Percentiles rank a stretch among this genome's conserved stretches.
phyloP scores from a whole-genome alignment of 2,797 vertebrate genomes.

The Gambusia yucatana region DNA sequence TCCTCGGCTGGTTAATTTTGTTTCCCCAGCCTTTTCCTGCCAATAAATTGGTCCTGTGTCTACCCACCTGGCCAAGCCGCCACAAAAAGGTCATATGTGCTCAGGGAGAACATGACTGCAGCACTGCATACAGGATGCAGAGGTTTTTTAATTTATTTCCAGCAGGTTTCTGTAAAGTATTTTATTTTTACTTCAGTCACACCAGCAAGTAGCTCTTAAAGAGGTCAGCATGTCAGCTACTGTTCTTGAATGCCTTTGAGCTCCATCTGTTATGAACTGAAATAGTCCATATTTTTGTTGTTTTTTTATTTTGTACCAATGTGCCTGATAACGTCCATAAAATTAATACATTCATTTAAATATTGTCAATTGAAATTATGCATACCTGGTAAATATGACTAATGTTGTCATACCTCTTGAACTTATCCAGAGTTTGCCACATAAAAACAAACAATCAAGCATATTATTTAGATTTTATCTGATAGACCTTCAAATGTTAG shows the following conservation, averaged over 20 bases:
- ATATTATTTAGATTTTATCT: not conserved
- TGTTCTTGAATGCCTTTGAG: not conserved
- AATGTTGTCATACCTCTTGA: not conserved
- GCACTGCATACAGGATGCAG: slow-evolving; percentile 31
- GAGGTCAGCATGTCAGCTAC: not conserved
- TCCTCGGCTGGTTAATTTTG: slow-evolving; percentile 68
- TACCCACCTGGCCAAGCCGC: slow-evolving; percentile 46
- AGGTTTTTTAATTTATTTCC: slow-evolving; percentile 2
- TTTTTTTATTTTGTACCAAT: not conserved
- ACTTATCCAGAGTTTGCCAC: not conserved
- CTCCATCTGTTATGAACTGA: not conserved
- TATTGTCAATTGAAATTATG: not conserved
- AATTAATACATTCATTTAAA: not conserved
- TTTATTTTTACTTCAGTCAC: slow-evolving; percentile 6
- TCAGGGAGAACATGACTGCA: slow-evolving; percentile 27
- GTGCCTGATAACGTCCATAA: not conserved
- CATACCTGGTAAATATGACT: not conserved
- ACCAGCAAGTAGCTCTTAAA: not conserved
- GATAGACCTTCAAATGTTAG: not conserved
- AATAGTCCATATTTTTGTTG: not conserved
- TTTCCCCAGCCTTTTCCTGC: slow-evolving; percentile 60
- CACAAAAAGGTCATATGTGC: slow-evolving; percentile 67
- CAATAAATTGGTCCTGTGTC: slow-evolving; percentile 66
- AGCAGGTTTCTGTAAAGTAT: not conserved
- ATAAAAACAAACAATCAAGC: not conserved